Evolutionary conservation across 2,797 vertebrate species (phyloP).

Genomic region (Phyllotis vaccarum): DNA sequence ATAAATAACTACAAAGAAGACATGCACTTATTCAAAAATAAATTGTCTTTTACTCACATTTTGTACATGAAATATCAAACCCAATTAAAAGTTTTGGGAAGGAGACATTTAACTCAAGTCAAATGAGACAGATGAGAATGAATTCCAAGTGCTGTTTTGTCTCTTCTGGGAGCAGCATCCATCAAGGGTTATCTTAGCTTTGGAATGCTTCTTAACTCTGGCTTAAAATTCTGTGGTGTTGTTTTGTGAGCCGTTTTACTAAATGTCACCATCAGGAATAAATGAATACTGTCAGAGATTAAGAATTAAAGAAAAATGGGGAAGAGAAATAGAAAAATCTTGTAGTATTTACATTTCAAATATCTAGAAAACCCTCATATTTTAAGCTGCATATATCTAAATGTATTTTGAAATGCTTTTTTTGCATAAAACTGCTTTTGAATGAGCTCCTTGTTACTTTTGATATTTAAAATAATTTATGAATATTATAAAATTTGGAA

Average conservation of each 20-base stretch:
- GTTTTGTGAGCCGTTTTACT: slow-evolving; percentile 25
- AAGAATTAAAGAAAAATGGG: slow-evolving; percentile 42
- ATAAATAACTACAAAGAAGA: slow-evolving; percentile 26
- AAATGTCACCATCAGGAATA: slow-evolving; percentile 41
- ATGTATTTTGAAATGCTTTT: neutral
- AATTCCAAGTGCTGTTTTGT: neutral
- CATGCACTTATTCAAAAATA: slow-evolving; percentile 27
- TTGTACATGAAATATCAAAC: slow-evolving; percentile 57
- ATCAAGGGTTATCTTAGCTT: slow-evolving; percentile 38
- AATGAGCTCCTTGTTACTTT: slow-evolving; percentile 46
- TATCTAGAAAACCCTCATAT: neutral
- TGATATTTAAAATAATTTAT: slow-evolving; percentile 65
- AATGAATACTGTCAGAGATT: slow-evolving; percentile 38
- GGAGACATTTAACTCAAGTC: slow-evolving; percentile 3
- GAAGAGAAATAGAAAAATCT: slow-evolving; percentile 41
- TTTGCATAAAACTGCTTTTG: neutral
- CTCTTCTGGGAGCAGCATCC: neutral
- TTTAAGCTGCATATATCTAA: neutral
- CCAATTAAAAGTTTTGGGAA: slow-evolving; percentile 34
- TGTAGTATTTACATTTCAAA: slow-evolving; percentile 55
- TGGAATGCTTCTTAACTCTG: slow-evolving; percentile 22
- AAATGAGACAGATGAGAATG: slow-evolving; percentile 38
- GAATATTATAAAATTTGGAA: slow-evolving; percentile 17
- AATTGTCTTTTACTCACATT: slow-evolving; percentile 50
- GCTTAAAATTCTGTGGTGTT: slow-evolving; percentile 41